Percentiles rank a stretch among this genome's conserved stretches.
Evolutionary conservation across 2,113 vertebrate species (phyloP).

Genomic region (Phyllostomus hastatus): DNA sequence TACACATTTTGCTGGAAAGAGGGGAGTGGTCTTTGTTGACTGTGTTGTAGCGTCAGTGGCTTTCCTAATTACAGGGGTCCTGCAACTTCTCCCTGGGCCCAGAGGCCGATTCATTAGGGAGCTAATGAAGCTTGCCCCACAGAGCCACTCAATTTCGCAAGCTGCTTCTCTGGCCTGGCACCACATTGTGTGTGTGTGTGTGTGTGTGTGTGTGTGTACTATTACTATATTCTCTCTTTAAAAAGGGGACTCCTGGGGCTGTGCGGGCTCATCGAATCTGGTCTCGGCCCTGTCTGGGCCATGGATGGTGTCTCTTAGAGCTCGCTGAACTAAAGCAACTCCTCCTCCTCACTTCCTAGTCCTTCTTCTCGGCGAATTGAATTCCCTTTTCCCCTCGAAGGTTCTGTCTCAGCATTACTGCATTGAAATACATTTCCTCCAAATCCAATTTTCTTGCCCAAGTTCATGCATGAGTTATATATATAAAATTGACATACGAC

Average conservation of each 20-base stretch:
- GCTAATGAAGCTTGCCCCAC: neutral
- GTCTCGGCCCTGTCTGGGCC: neutral
- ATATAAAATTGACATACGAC: neutral
- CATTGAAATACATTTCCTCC: neutral
- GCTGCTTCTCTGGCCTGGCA: neutral
- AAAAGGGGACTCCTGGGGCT: neutral
- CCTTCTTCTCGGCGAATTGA: neutral
- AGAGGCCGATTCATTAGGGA: neutral
- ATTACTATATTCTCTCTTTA: neutral
- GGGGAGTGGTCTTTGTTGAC: neutral
- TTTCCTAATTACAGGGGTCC: neutral
- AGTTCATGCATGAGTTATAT: neutral
- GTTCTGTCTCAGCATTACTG: neutral
- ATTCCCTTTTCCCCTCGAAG: neutral
- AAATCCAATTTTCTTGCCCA: neutral
- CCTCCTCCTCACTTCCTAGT: neutral
- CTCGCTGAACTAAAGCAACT: neutral
- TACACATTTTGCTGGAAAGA: neutral
- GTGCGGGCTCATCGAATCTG: neutral
- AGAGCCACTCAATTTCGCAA: neutral
- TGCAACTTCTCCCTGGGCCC: neutral
- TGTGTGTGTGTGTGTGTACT: neutral
- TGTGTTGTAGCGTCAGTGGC: neutral
- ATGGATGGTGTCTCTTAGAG: neutral
- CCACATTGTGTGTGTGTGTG: neutral